Evolutionary conservation across 1,140 invertebrate species (phyloP).

Genomic region (Asbolus verrucosus): DNA sequence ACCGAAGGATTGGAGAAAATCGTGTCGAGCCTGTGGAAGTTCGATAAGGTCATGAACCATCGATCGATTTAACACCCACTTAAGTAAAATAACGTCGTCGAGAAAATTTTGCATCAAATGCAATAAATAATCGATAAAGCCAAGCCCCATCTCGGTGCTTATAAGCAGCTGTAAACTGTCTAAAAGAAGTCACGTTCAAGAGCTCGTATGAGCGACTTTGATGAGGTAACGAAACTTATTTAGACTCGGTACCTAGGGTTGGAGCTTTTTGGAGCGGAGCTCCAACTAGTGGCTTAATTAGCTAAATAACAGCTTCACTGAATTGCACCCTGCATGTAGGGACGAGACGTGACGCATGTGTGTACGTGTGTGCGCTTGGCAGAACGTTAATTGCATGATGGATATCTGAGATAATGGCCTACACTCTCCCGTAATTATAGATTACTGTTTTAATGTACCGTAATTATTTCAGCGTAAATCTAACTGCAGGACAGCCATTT

Average conservation of each 20-base stretch:
- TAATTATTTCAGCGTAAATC: conserved; percentile 44
- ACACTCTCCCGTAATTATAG: conserved; percentile 41
- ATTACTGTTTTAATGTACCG: conserved; percentile 44
- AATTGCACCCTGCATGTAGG: conserved; percentile 35
- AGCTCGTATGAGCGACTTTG: too few species aligned
- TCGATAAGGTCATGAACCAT: conserved; percentile 13
- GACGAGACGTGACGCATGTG: conserved; percentile 34
- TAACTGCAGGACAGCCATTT: conserved; percentile 25
- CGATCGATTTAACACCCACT: background rate
- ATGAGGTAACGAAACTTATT: conserved; percentile 28
- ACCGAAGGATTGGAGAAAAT: conserved; percentile 6
- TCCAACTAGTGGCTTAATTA: too few species aligned
- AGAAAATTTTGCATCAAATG: too few species aligned
- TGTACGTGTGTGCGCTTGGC: conserved; percentile 37
- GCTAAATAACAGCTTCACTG: conserved; percentile 26
- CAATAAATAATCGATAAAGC: too few species aligned
- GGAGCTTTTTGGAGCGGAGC: conserved; percentile 16
- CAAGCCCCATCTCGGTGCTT: too few species aligned
- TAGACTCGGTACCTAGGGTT: conserved; percentile 6
- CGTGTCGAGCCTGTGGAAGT: conserved; percentile 28
- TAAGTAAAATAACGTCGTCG: background rate
- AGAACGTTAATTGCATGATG: conserved; percentile 46
- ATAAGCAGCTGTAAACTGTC: too few species aligned
- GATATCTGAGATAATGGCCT: conserved; percentile 44
- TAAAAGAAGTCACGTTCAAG: background rate